phyloP scores from a whole-genome alignment of 2,888 invertebrate species.

The Phortica magna region DNA sequence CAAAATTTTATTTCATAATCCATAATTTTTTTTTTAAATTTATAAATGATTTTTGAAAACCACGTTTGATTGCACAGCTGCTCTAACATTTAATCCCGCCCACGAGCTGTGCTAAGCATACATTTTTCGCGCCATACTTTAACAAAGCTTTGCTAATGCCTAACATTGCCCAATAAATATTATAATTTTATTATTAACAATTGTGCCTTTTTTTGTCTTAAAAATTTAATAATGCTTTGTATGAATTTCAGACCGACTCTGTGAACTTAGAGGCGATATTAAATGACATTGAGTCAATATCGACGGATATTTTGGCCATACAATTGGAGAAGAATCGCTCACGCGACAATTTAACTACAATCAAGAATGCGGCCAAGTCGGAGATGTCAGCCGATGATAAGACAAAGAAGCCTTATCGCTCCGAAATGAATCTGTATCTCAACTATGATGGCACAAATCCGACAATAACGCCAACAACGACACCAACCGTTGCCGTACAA shows the following conservation, averaged over 20 bases:
- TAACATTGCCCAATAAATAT: neutral
- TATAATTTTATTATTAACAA: neutral
- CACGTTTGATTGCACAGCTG: no score
- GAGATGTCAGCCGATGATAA: slow-evolving; percentile 49
- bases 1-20: no score
- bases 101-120: no score
- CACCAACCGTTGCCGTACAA: neutral
- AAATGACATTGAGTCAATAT: slow-evolving; percentile 83
- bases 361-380: neutral
- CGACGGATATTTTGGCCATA: slow-evolving; percentile 76
- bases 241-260: slow-evolving; percentile 77
- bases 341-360: slow-evolving; percentile 63
- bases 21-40: no score
- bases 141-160: neutral
- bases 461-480: slow-evolving; percentile 59
- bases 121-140: no score
- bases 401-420: slow-evolving; percentile 76
- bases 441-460: slow-evolving; percentile 74
- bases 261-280: slow-evolving; percentile 85
- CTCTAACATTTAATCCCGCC: no score
- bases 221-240: neutral
- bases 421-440: slow-evolving; percentile 77
- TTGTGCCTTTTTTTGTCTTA: neutral
- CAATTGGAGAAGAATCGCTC: slow-evolving; percentile 73
- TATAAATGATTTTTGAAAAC: no score